A percentile compares a stretch with the other conserved stretches of the same genome.
phyloP scores from a whole-genome alignment of 2,888 invertebrate genomes.

The Diarsia brunnea region DNA sequence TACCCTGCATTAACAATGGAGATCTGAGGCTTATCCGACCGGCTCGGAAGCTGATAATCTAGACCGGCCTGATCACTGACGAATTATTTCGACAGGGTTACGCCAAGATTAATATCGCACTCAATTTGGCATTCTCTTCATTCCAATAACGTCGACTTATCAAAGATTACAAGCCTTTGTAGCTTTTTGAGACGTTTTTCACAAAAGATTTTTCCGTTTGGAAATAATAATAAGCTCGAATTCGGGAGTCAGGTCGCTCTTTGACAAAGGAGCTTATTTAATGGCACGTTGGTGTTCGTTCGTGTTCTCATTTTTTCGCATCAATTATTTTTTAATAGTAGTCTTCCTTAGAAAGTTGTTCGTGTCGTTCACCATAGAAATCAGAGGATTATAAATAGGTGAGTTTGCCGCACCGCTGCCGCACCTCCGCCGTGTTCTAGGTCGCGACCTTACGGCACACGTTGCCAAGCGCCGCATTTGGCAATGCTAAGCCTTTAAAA shows the following conservation, averaged over 20 bases:
- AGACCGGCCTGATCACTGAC: slow-evolving; percentile 61
- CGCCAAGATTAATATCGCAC: slow-evolving; percentile 67
- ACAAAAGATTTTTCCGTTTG: slow-evolving; percentile 56
- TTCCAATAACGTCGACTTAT: slow-evolving; percentile 62
- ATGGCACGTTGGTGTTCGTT: slow-evolving; percentile 52
- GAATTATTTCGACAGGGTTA: slow-evolving; percentile 68
- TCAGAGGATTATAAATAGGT: slow-evolving; percentile 53
- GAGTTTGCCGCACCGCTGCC: slow-evolving; percentile 64
- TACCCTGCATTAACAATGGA: slow-evolving; percentile 67
- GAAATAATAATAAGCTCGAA: slow-evolving; percentile 58
- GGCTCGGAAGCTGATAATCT: slow-evolving; percentile 57
- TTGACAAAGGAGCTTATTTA: slow-evolving; percentile 62
- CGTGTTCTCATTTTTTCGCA: slow-evolving; percentile 53
- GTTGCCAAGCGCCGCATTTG: slow-evolving; percentile 64
- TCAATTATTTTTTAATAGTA: slow-evolving; percentile 60
- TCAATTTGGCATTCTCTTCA: slow-evolving; percentile 65
- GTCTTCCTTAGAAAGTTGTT: slow-evolving; percentile 51
- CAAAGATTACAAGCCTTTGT: slow-evolving; percentile 57
- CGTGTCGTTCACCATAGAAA: slow-evolving; percentile 49
- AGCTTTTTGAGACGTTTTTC: slow-evolving; percentile 34
- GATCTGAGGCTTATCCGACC: slow-evolving; percentile 65
- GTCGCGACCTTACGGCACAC: slow-evolving; percentile 65
- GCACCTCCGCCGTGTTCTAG: slow-evolving; percentile 65
- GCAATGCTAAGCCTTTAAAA: slow-evolving; percentile 59
- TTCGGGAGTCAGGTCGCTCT: slow-evolving; percentile 59